Evolutionary conservation across 2,888 invertebrate genomes (phyloP), one percentile per base, ranked within the genome.

Genomic region (Uloborus plumipes): DNA sequence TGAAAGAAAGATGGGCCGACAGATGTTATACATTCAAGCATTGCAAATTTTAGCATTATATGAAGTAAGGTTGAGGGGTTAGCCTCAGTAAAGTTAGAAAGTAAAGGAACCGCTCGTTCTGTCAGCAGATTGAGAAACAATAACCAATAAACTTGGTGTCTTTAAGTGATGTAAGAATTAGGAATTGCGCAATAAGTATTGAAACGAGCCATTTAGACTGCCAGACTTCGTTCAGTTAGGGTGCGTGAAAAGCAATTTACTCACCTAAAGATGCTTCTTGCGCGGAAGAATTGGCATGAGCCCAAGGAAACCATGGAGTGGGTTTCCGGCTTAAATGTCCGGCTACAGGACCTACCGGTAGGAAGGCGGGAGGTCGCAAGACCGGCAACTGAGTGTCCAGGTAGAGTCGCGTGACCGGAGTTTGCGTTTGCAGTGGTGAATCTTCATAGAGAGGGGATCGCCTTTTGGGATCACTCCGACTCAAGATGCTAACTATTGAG

Each of bases 241-340:
- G 39, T 39, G 9, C 39, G 1, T 39, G 1, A 20, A 16, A 62
- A 53, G 20, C 3, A 16, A 26, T 15, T 16, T 39, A 67, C 82
- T 83, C 61, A 83, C 82, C 82, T 66, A 77, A 26, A 18, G 67
- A 62, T 22, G 72, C 20, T 20, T 77, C 82, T 77, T 83, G 82
- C 51, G 65, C 64, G 18, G 84, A 59, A 39, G 84, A 75, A n/a
- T 84, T 77, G 4, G 78, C 77, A 50, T 84, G 84, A 20, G 85
- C 82, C 86, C 86, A 86, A 15, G 86, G 86, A 74, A 86, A 86
- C 86, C 86, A 86, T 16, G 85, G 85, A n/a, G 86, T 85, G 3
- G 86, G 85, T 47, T 85, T 86, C 18, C 85, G 62, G 62, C 74
- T 76, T 66, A 78, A 76, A 26, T 72, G 72, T 53, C 78, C 84